phyloP scores from a whole-genome alignment of 2,888 invertebrate genomes.

The Limenitis camilla region DNA sequence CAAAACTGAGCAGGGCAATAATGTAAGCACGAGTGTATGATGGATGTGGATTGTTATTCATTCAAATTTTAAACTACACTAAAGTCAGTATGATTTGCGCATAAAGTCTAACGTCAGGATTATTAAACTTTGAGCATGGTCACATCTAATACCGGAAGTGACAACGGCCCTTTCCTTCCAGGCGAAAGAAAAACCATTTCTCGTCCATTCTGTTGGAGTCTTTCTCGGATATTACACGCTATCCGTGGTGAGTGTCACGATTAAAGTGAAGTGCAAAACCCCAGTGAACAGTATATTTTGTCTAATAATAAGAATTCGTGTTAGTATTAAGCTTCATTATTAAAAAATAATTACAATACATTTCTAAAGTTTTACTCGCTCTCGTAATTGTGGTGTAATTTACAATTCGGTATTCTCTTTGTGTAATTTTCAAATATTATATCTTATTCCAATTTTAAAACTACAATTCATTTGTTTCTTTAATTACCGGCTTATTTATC shows the following conservation, averaged over 20 bases:
- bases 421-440: background rate
- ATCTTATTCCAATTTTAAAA: slow-evolving; percentile 1
- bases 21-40: no score
- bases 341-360: background rate
- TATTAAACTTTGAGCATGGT: slow-evolving; percentile 25
- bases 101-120: slow-evolving; percentile 11
- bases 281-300: slow-evolving; percentile 34
- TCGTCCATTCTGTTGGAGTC: slow-evolving; percentile 82
- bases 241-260: slow-evolving; percentile 72
- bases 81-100: no score
- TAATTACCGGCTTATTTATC: slow-evolving; percentile 7
- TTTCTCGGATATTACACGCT: slow-evolving; percentile 78
- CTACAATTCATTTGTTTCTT: slow-evolving; percentile 25
- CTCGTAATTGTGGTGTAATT: slow-evolving; percentile 23
- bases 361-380: background rate
- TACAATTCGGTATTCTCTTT: slow-evolving; percentile 8
- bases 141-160: slow-evolving; percentile 57
- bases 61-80: no score
- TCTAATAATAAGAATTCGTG: slow-evolving; percentile 2
- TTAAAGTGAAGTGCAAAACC: slow-evolving; percentile 57
- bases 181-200: slow-evolving; percentile 66
- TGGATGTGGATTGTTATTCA: no score
- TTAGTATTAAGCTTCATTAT: slow-evolving; percentile 4
- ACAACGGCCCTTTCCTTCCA: slow-evolving; percentile 55
- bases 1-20: no score